Evolutionary conservation across 2,113 vertebrate species (phyloP), one percentile per base, ranked within the genome.

Genomic region (Perccottus glenii): DNA sequence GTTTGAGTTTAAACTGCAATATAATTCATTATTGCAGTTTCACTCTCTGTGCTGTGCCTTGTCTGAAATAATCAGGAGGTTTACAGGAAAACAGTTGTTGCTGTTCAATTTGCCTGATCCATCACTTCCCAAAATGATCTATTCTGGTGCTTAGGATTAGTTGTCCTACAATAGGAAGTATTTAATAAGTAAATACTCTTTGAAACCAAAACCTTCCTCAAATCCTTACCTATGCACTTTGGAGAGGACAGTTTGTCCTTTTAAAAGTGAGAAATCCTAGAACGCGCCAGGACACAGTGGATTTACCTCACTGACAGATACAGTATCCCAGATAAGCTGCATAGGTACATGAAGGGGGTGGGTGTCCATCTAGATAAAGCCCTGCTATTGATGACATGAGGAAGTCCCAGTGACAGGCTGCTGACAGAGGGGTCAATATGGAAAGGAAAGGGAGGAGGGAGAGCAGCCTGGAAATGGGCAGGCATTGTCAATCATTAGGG

Each of bases 391-490:
- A 87, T 75, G 86, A 88, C 77, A 80, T 51, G 69, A 87, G 83
- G 88, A 91, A 85, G 81, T 72, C 46, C 12, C 5, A 4, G 61
- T 84, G 87, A 87, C 87, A 85, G 73, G 57, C 67, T 3, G 75
- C 67, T 85, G 90, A 90, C 85, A 86, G 82, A 57, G 71, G 64
- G 73, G 86, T 91, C 89, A 91, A 91, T 90, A 87, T 77, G 64
- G 81, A 76, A 73, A 78, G 82, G 72, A 70, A 73, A 73, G 43
- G 67, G 60, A 55, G 61, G 60, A 43, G 56, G 36, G 64, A 42
- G 48, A 44, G 47, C 61, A 45, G 19, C 44, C 73, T 61, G 64
- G 67, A 73, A 77, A 75, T 62, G 48, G 65, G 72, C 75, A 76
- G 83, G 80, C 69, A 70, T 63, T 87, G 89, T 91, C 89, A 89